A percentile compares a stretch with the other conserved stretches of the same genome.
phyloP scores from a whole-genome alignment of 2,113 vertebrate species.

The Mesitornis unicolor region DNA sequence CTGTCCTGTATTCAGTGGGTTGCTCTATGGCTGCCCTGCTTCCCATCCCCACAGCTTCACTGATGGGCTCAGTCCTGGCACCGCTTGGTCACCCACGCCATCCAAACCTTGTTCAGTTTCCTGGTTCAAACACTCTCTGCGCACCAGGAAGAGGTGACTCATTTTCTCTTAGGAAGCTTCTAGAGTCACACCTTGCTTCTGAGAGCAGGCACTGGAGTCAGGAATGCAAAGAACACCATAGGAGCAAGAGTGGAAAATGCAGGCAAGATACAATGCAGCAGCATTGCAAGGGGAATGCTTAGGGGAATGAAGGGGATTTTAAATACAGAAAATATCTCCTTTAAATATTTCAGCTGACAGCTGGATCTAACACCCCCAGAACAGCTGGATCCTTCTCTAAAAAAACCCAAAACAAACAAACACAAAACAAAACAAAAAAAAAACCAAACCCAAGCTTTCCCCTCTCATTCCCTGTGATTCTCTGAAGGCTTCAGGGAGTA shows the following conservation, averaged over 20 bases:
- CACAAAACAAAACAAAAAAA: too few relatives aligned
- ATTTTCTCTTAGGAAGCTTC: not conserved
- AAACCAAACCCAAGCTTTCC: not conserved
- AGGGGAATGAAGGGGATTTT: not conserved
- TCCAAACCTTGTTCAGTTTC: not conserved
- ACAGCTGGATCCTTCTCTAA: conserved; percentile 19
- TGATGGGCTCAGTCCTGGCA: not conserved
- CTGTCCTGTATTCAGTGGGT: not conserved
- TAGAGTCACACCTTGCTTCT: not conserved
- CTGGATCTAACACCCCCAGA: conserved; percentile 14
- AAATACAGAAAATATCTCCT: not conserved
- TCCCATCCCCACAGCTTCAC: not conserved
- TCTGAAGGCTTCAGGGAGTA: not conserved
- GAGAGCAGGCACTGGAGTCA: not conserved
- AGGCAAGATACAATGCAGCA: not conserved
- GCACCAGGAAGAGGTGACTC: not conserved
- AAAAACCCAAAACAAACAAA: too few relatives aligned
- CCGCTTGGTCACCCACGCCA: not conserved
- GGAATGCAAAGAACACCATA: not conserved
- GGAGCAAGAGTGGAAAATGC: not conserved
- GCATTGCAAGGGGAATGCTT: not conserved
- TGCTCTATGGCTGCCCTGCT: not conserved
- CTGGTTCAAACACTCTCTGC: not conserved
- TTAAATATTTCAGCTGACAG: conserved; percentile 54
- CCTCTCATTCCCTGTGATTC: not conserved